A percentile compares a stretch with the other conserved stretches of the same genome.
Conservation (phyloP, 2,888 invertebrate species). For the Rotaria magnacalcarata region DNA sequence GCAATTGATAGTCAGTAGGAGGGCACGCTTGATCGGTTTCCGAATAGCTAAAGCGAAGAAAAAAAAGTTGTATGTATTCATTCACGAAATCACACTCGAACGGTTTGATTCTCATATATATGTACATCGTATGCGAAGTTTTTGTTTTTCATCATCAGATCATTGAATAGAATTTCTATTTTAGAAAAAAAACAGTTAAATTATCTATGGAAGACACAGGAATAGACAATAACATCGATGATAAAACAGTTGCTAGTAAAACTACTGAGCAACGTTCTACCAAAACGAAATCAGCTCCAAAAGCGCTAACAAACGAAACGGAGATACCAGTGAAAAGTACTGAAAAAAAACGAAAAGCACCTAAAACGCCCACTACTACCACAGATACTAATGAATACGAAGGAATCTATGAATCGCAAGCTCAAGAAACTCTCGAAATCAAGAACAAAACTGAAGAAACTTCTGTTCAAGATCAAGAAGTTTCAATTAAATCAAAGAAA, state of each 20-base stretch:
- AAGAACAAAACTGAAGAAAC: not conserved
- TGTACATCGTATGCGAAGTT: not conserved
- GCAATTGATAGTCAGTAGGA: not conserved
- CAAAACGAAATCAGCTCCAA: not conserved
- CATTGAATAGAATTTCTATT: not conserved
- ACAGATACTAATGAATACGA: not conserved
- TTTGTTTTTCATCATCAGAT: not conserved
- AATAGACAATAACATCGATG: not conserved
- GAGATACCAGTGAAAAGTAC: not conserved
- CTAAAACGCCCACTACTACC: not conserved
- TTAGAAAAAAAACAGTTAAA: not conserved
- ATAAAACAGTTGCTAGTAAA: too few species aligned
- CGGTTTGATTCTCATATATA: not conserved
- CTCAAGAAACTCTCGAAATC: not conserved
- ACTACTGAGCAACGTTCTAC: not conserved
- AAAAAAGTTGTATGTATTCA: not conserved
- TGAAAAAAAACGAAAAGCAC: not conserved
- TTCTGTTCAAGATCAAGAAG: not conserved
- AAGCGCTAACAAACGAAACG: not conserved
- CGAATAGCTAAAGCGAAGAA: not conserved
- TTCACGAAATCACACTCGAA: not conserved
- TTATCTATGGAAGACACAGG: not conserved
- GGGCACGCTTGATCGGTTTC: not conserved
- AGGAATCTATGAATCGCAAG: not conserved
- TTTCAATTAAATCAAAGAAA: not conserved